These are phyloP conservation scores for Vireo altiloquus DNA, from an alignment of 2,113 vertebrate genomes.

Conservation along the genomic window DNA sequence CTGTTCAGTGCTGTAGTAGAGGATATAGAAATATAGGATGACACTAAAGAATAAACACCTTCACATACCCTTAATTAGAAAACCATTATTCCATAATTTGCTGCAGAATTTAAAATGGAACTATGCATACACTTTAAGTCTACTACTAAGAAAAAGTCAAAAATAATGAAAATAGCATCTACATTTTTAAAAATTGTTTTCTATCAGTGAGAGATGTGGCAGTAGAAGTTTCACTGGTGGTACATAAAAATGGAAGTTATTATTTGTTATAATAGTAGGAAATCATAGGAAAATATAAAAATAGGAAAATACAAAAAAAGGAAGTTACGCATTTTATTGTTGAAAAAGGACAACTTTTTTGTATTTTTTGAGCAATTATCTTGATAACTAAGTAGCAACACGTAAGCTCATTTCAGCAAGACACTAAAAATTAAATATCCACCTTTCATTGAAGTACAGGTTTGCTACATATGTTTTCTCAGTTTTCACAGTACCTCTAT, in stretches of 20 bases:
- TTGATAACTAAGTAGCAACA: not conserved
- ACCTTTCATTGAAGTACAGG: not conserved
- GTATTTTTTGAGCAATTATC: not conserved
- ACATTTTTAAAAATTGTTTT: not conserved
- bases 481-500: not conserved
- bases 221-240: not conserved
- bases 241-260: not conserved
- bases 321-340: not conserved
- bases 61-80: not conserved
- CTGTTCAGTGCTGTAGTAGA: not conserved
- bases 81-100: slow-evolving; percentile 13
- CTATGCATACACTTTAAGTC: slow-evolving; percentile 8
- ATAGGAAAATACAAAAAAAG: too few species aligned
- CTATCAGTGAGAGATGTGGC: not conserved
- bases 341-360: not conserved
- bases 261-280: not conserved
- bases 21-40: not conserved
- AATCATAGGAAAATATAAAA: too few species aligned
- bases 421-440: not conserved
- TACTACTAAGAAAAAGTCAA: slow-evolving; percentile 34
- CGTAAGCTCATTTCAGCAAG: not conserved
- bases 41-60: not conserved
- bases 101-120: slow-evolving; percentile 27
- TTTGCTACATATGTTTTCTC: not conserved
- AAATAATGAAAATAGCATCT: not conserved